Conservation (phyloP, 1,140 invertebrate species). For the Trichonephila inaurata region DNA sequence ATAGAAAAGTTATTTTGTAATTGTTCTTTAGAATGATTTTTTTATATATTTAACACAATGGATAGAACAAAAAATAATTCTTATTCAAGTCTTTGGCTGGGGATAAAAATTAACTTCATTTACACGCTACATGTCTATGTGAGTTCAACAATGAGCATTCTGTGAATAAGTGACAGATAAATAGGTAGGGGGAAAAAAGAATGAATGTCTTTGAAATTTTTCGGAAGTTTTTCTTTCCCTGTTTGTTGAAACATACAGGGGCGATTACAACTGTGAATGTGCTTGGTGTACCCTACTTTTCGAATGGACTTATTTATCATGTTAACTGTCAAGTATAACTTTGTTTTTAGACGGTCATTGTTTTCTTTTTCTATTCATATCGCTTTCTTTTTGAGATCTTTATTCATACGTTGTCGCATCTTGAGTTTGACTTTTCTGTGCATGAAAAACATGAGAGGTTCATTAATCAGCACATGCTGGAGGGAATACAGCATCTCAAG, state of each 20-base stretch:
- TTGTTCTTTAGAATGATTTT: too few species aligned
- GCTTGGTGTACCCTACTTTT: not conserved
- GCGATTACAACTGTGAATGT: not conserved
- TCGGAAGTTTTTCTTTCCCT: not conserved
- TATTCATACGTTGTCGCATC: not conserved
- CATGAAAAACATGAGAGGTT: not conserved
- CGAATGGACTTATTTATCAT: constrained; percentile 8
- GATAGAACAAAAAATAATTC: not conserved
- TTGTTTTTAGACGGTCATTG: not conserved
- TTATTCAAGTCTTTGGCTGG: not conserved
- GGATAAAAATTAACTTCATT: not conserved
- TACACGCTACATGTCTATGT: not conserved
- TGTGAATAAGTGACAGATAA: not conserved
- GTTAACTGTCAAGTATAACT: not conserved
- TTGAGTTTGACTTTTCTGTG: not conserved
- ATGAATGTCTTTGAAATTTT: not conserved
- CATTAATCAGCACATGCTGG: not conserved
- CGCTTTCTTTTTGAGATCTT: not conserved
- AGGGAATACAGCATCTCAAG: not conserved
- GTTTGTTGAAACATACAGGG: not conserved
- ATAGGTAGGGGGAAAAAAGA: not conserved
- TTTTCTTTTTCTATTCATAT: not conserved
- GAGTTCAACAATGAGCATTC: not conserved
- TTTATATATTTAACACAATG: not conserved
- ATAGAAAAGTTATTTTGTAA: too few species aligned